Evolutionary conservation across 2,113 vertebrate genomes (phyloP).

Genomic region (Narcine bancroftii): DNA sequence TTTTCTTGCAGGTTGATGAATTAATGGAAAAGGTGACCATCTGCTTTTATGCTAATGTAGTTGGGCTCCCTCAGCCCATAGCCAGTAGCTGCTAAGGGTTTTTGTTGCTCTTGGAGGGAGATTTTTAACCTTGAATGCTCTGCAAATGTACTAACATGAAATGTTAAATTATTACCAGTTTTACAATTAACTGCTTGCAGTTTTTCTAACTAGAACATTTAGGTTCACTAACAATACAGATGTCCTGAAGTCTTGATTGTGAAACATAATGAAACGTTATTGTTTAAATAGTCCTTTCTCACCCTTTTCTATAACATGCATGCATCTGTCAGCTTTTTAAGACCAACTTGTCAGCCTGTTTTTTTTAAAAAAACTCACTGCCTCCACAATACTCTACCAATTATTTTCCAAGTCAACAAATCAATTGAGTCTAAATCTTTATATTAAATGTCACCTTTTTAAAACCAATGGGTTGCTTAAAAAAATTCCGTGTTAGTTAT

Average conservation of each 20-base stretch:
- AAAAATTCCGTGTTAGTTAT: neutral
- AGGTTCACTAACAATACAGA: neutral
- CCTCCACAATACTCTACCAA: neutral
- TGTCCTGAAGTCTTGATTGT: neutral
- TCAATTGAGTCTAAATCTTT: neutral
- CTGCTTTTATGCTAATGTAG: conserved; percentile 54
- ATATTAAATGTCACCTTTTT: neutral
- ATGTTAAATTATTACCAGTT: neutral
- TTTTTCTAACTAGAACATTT: neutral
- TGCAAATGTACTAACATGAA: neutral
- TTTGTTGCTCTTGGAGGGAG: neutral
- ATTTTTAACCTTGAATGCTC: neutral
- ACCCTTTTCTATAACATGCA: neutral
- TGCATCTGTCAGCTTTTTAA: neutral
- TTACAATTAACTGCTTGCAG: neutral
- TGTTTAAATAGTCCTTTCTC: no score
- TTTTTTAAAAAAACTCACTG: neutral
- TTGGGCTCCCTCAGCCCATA: neutral
- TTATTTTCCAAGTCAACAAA: neutral
- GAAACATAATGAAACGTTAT: neutral
- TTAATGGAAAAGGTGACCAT: conserved; percentile 70
- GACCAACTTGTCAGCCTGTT: neutral
- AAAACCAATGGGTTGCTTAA: neutral
- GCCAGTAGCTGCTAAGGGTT: neutral
- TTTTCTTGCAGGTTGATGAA: conserved; percentile 80